Evolutionary conservation across 2,888 invertebrate species (phyloP).

Genomic region (Thecocarcelia acutangulata): DNA sequence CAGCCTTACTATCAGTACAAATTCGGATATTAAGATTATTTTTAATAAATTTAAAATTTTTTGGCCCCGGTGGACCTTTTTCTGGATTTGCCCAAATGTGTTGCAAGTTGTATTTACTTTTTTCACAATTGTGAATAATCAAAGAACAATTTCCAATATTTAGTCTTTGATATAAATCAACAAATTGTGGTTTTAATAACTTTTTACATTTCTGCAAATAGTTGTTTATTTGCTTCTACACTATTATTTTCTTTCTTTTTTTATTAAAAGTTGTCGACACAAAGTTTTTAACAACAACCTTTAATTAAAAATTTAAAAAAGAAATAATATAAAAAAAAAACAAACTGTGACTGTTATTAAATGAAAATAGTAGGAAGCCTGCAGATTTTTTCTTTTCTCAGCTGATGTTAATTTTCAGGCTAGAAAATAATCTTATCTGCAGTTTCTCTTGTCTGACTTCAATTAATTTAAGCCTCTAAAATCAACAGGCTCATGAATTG

Average conservation of each 20-base stretch:
- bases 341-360: conserved; percentile 5
- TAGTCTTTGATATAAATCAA: not conserved
- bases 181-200: conserved; percentile 8
- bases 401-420: conserved; percentile 40
- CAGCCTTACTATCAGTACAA: too few species aligned
- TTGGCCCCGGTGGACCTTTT: too few species aligned
- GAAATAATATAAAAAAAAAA: conserved; percentile 32
- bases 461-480: conserved; percentile 41
- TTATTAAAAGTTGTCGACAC: conserved; percentile 31
- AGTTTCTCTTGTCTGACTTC: not conserved
- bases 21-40: too few species aligned
- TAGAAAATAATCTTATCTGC: conserved; percentile 5
- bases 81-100: too few species aligned
- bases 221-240: not conserved
- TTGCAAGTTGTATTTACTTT: too few species aligned
- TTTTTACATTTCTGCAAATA: not conserved
- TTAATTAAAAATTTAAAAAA: conserved; percentile 67
- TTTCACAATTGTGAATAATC: conserved; percentile 33
- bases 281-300: conserved; percentile 53
- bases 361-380: conserved; percentile 21
- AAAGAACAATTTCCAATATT: not conserved
- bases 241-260: conserved; percentile 30
- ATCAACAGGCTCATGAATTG: not conserved
- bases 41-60: too few species aligned
- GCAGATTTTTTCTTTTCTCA: conserved; percentile 44